These are phyloP conservation scores for Patiria miniata DNA, from an alignment of 35 echinoderm and acorn worm species.

Conservation along the genomic window DNA sequence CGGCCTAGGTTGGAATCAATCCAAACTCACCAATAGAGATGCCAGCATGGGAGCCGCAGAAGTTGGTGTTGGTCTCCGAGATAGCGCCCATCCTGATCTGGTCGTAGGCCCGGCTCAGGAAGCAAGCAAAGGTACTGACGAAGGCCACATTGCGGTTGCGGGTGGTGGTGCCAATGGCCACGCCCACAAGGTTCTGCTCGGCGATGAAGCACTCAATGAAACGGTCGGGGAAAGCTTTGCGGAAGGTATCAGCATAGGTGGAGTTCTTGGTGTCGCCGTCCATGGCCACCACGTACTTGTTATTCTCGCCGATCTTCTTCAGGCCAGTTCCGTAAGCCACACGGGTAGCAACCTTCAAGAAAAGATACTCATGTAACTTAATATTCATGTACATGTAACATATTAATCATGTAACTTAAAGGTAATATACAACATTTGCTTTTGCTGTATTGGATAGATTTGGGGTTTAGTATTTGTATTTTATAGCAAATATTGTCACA, in stretches of 20 bases:
- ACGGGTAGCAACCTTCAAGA: slow-evolving; percentile 85
- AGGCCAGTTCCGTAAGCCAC: slow-evolving; percentile 91
- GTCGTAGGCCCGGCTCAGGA: slow-evolving; percentile 84
- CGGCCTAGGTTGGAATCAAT: no score
- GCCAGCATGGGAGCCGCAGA: slow-evolving; percentile 91
- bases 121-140: slow-evolving; percentile 92
- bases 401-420: no score
- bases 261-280: slow-evolving; percentile 99
- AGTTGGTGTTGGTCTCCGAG: slow-evolving; percentile 97
- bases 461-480: no score
- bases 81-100: slow-evolving; percentile 99
- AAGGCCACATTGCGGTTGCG: slow-evolving; percentile 88
- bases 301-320: slow-evolving; percentile 72
- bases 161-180: slow-evolving; percentile 82
- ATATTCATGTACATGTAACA: no score
- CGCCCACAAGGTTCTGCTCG: slow-evolving; percentile 94
- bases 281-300: slow-evolving; percentile 63
- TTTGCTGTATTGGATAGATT: no score
- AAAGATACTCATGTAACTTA: neutral
- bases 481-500: no score
- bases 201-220: slow-evolving; percentile 98
- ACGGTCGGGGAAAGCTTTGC: slow-evolving; percentile 71
- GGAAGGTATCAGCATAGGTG: slow-evolving; percentile 80
- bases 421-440: no score
- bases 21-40: slow-evolving; percentile 91